Percentiles rank a stretch among this genome's conserved stretches.
phyloP scores from a whole-genome alignment of 1,140 invertebrate genomes.

The Galleria mellonella region DNA sequence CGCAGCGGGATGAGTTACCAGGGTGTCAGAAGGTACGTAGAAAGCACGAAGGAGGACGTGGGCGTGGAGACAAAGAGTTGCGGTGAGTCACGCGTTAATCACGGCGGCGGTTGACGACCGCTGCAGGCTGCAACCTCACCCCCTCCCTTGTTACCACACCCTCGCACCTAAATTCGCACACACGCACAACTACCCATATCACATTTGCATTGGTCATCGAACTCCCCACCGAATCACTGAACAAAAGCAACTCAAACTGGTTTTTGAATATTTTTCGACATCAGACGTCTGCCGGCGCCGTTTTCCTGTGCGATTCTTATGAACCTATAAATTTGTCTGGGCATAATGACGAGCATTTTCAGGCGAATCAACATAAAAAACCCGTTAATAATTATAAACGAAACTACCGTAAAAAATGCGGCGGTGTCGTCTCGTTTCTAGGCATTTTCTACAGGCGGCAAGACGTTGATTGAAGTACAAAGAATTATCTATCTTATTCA shows the following conservation, averaged over 20 bases:
- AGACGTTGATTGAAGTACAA: background rate
- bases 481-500: background rate
- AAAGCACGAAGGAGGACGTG: constrained; percentile 5
- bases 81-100: constrained; percentile 54
- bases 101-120: constrained; percentile 50
- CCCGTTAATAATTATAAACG: background rate
- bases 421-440: background rate
- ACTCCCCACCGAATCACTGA: constrained; percentile 52
- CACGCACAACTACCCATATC: constrained; percentile 21
- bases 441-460: constrained; percentile 3
- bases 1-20: background rate
- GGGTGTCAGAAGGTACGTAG: constrained; percentile 1
- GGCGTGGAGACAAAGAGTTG: constrained; percentile 43
- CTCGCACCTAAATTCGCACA: constrained; percentile 49
- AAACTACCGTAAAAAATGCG: no score
- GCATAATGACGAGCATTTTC: background rate
- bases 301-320: constrained; percentile 40
- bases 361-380: background rate
- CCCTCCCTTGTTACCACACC: constrained; percentile 36
- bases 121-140: constrained; percentile 27
- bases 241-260: constrained; percentile 66
- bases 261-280: constrained; percentile 53
- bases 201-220: constrained; percentile 64
- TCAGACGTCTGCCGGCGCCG: constrained; percentile 30
- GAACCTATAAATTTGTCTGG: background rate